phyloP scores from a whole-genome alignment of 2,888 invertebrate species.

The Philonicus albiceps region DNA sequence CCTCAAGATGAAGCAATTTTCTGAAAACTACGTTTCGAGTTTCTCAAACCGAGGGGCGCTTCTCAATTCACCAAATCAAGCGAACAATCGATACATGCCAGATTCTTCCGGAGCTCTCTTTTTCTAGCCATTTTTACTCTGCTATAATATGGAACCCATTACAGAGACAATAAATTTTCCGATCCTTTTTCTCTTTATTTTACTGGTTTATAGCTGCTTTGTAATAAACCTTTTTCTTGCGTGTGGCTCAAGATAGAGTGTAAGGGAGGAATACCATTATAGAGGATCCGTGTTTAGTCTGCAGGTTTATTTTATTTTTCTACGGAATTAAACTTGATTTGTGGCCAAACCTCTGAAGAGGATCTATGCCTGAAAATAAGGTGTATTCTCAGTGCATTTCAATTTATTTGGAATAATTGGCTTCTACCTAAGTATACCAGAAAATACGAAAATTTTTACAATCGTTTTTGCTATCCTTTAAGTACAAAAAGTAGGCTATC shows the following conservation, averaged over 20 bases:
- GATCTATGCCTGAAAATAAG: not conserved
- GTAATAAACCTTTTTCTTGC: slow-evolving; percentile 40
- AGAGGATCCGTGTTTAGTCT: slow-evolving; percentile 1
- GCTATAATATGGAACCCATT: slow-evolving; percentile 39
- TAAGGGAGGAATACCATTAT: slow-evolving; percentile 39
- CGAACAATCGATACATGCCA: slow-evolving; percentile 29
- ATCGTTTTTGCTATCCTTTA: not conserved
- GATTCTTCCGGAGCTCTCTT: not conserved
- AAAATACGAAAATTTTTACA: not conserved
- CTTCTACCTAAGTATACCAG: not conserved
- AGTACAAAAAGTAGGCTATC: not conserved
- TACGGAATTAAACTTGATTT: slow-evolving; percentile 35
- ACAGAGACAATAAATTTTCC: slow-evolving; percentile 42
- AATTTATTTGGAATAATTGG: slow-evolving; percentile 29
- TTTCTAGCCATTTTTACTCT: slow-evolving; percentile 18
- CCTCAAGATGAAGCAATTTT: slow-evolving; percentile 1
- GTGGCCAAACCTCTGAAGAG: not conserved
- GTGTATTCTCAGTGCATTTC: slow-evolving; percentile 22
- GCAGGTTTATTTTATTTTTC: slow-evolving; percentile 29
- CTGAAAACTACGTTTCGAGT: not conserved
- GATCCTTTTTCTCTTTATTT: slow-evolving; percentile 34
- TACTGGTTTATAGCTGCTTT: slow-evolving; percentile 32
- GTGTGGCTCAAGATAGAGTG: slow-evolving; percentile 26
- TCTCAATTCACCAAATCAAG: slow-evolving; percentile 22
- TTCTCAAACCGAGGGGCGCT: not conserved